phyloP scores from a whole-genome alignment of 2,888 invertebrate genomes.

The Tiliacea aurago region DNA sequence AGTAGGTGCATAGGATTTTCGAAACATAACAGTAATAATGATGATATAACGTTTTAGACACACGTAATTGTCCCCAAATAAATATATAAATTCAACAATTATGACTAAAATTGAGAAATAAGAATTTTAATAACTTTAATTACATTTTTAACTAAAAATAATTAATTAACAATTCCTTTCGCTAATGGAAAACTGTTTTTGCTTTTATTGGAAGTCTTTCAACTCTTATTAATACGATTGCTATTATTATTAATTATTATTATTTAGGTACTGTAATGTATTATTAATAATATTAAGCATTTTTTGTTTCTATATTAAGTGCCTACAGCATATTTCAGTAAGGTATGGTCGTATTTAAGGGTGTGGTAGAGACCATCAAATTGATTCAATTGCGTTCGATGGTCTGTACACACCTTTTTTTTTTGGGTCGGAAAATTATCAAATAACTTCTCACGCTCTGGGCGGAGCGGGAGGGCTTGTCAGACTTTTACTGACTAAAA shows the following conservation, averaged over 20 bases:
- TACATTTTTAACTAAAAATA: conserved; percentile 21
- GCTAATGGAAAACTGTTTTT: conserved; percentile 31
- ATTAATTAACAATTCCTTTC: conserved; percentile 32
- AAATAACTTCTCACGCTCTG: no score
- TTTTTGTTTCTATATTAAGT: no score
- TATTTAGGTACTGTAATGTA: conserved; percentile 10
- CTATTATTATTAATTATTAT: conserved; percentile 5
- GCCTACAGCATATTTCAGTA: neutral
- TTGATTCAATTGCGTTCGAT: no score
- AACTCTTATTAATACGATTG: conserved; percentile 28
- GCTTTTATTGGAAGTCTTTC: conserved; percentile 36
- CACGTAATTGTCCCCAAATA: conserved; percentile 25
- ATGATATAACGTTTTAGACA: no score
- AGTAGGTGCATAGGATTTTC: no score
- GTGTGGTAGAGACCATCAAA: neutral
- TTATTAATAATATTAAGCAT: conserved; percentile 25
- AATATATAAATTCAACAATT: conserved; percentile 23
- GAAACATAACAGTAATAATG: no score
- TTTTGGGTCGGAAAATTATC: no score
- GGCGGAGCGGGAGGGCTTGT: no score
- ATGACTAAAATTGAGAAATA: conserved; percentile 2
- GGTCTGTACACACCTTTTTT: no score
- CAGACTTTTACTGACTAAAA: no score
- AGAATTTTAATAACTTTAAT: neutral
- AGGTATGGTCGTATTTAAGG: neutral